Evolutionary conservation across 2,888 invertebrate genomes (phyloP), one percentile per base, ranked within the genome.

Genomic region (Bedellia somnulentella): DNA sequence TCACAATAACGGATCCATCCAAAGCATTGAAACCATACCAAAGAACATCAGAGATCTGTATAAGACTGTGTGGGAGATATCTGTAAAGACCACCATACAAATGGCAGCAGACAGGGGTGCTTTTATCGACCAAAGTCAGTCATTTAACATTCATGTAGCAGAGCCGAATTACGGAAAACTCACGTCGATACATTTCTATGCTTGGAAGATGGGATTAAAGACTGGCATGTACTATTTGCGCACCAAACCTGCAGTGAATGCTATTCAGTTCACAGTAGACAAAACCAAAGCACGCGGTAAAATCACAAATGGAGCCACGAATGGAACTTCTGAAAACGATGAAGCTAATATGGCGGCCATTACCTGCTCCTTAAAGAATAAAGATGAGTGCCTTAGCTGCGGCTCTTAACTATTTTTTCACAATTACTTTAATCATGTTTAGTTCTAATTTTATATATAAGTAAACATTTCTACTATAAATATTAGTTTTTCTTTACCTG

Each of bases 151-250:
- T 39, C 96, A 98, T 62, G 92, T 99, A 34, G 96, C 93, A 4
- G 88, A 92, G 53, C 94, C 99, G 4, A 92, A 87, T 51, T 92
- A 92, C 53, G 93, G 90, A 4, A 93, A 93, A 57, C 75, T 99
- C 31, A 92, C 95, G 2, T 97, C 97, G 2, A 98, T 99, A 83
- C 99, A 99, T 67, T 99, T 99, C 63, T 92, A 93, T 58, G 93
- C 92, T 0, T 99, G 99, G 99, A 88, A 91, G 68, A 81, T 87
- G 66, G 98, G 98, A 3, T 75, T 99, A 34, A 99, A 99, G 73
- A 99, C 98, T 2, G 99, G 99, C 29, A 97, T 99, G 97, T 99
- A 99, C 62, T 98, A 99, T 58, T 75, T 99, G 39, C 82, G 97
- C 29, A 97, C 96, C 0, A 96, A 95, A 56, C 93, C 98, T 4